These are phyloP conservation scores for Notarius quadriscutis DNA, from an alignment of 2,113 vertebrate genomes.

Conservation along the genomic window DNA sequence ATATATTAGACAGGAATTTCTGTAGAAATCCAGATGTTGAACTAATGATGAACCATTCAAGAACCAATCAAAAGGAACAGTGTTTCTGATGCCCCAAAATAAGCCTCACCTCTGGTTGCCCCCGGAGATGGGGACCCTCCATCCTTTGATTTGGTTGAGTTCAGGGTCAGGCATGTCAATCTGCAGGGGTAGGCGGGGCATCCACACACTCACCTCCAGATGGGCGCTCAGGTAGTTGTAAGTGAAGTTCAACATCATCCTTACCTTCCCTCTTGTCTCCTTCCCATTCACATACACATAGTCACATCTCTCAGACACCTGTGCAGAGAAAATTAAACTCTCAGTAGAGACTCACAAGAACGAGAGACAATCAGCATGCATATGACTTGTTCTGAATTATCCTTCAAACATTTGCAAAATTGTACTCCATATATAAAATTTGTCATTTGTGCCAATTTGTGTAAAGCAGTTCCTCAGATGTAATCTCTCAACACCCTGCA, in stretches of 20 bases:
- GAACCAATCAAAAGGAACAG: neutral
- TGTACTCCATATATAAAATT: neutral
- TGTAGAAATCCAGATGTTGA: neutral
- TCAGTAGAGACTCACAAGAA: neutral
- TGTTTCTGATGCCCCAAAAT: neutral
- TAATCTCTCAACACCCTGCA: neutral
- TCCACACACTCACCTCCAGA: constrained; percentile 88
- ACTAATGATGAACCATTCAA: neutral
- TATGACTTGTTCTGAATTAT: neutral
- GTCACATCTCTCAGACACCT: constrained; percentile 93
- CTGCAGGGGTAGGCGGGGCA: constrained; percentile 87
- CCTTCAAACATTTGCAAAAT: neutral
- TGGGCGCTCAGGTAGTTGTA: constrained; percentile 87
- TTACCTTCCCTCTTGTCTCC: constrained; percentile 85
- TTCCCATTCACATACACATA: constrained; percentile 92
- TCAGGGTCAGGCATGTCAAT: constrained; percentile 91
- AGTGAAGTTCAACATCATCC: constrained; percentile 84
- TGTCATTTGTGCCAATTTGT: neutral
- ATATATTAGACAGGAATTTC: neutral
- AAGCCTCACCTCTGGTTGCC: constrained; percentile 69
- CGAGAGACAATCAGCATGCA: neutral
- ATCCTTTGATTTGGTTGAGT: constrained; percentile 94
- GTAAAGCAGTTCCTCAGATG: neutral
- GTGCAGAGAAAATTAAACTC: neutral
- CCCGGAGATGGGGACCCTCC: constrained; percentile 80